Percentiles rank a stretch among this genome's conserved stretches.
phyloP scores from a whole-genome alignment of 2,888 invertebrate species.

The Meganola albula region DNA sequence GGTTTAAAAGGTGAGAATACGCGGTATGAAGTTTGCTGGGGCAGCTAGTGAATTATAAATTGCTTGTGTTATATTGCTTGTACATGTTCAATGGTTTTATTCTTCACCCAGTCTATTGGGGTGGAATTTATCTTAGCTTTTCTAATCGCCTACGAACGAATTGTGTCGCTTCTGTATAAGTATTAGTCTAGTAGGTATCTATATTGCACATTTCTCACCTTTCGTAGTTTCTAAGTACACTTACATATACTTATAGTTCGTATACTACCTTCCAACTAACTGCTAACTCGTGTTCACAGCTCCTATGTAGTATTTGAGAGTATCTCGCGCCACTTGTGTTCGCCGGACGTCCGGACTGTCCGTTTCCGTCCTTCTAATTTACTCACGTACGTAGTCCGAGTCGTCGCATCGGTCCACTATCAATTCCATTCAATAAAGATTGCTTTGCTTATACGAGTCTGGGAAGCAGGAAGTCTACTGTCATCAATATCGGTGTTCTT shows the following conservation, averaged over 20 bases:
- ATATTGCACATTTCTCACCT: too few species aligned
- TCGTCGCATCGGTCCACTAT: background rate
- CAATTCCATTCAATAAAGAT: background rate
- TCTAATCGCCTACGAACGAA: too few species aligned
- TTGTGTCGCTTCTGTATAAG: too few species aligned
- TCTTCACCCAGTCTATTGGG: too few species aligned
- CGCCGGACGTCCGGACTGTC: constrained; percentile 27
- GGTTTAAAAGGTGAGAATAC: too few species aligned
- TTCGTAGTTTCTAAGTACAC: too few species aligned
- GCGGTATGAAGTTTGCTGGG: too few species aligned
- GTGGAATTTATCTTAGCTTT: too few species aligned
- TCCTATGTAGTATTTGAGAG: constrained; percentile 28
- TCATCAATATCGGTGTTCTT: constrained; percentile 7
- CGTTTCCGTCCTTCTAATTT: constrained; percentile 32
- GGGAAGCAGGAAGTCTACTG: constrained; percentile 10
- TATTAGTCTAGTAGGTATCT: too few species aligned
- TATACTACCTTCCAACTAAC: constrained; percentile 9
- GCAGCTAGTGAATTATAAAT: too few species aligned
- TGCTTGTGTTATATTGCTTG: too few species aligned
- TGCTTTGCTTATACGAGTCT: background rate
- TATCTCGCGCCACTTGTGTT: constrained; percentile 27
- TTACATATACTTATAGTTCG: constrained; percentile 12
- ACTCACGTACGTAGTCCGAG: constrained; percentile 15
- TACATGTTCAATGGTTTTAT: too few species aligned
- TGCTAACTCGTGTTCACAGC: constrained; percentile 2